Percentiles rank a stretch among this genome's conserved stretches.
Conservation (phyloP, 2,797 vertebrate genomes). For the Alca torda region DNA sequence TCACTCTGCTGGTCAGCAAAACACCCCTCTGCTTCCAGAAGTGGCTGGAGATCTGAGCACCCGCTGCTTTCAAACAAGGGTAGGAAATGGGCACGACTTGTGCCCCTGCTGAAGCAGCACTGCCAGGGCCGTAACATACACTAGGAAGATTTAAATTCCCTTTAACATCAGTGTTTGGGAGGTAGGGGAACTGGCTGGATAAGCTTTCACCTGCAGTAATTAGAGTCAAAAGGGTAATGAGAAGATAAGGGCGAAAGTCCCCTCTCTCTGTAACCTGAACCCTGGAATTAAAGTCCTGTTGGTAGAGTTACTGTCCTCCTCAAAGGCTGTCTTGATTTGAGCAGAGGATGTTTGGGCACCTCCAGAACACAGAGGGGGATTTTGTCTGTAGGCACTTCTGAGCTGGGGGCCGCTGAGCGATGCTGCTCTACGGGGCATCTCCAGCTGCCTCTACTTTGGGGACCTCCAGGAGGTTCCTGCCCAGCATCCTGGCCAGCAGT, state of each 20-base stretch:
- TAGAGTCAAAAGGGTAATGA: neutral
- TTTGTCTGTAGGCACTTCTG: neutral
- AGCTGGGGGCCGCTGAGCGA: neutral
- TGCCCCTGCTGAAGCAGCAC: neutral
- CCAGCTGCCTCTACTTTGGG: neutral
- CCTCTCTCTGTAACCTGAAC: neutral
- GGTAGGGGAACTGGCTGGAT: neutral
- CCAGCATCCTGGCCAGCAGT: fast-evolving
- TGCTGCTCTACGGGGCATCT: neutral
- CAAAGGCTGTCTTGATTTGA: neutral
- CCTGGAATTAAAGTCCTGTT: neutral
- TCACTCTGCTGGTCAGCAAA: neutral
- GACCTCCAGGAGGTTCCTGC: neutral
- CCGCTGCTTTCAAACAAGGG: neutral
- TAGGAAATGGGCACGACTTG: fast-evolving
- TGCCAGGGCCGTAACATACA: neutral
- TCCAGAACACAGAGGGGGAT: neutral
- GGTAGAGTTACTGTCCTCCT: neutral
- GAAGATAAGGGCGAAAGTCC: neutral
- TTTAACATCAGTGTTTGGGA: neutral
- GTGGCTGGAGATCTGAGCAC: neutral
- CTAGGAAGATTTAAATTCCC: neutral
- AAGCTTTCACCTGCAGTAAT: neutral
- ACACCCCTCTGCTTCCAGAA: neutral
- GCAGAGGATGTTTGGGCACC: neutral